Evolutionary conservation across 2,888 invertebrate genomes (phyloP).

Genomic region (Byasa hedistus): DNA sequence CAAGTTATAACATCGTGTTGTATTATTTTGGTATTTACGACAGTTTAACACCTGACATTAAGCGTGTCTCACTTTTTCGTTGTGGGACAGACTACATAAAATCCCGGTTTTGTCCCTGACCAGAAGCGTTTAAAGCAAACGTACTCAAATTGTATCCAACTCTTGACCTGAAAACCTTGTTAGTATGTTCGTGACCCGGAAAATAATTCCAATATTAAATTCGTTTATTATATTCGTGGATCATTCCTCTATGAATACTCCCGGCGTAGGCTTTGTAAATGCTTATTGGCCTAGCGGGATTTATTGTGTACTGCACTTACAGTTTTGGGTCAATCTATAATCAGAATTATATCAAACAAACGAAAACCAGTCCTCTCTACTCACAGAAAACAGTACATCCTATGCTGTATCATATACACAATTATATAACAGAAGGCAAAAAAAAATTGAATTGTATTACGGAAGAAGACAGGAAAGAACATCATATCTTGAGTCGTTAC

Average conservation of each 20-base stretch:
- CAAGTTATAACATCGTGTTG: neutral
- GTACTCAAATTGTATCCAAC: conserved; percentile 33
- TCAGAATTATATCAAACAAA: neutral
- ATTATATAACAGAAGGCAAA: neutral
- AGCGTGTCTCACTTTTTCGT: neutral
- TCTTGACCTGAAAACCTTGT: conserved; percentile 62
- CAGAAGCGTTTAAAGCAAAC: conserved; percentile 23
- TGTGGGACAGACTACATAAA: conserved; percentile 7
- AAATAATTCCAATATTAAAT: conserved; percentile 27
- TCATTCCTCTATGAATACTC: conserved; percentile 1
- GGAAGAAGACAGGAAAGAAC: neutral
- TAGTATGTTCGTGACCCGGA: conserved; percentile 33
- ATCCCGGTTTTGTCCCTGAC: conserved; percentile 22
- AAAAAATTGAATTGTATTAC: neutral
- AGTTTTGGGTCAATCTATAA: neutral
- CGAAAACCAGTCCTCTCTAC: neutral
- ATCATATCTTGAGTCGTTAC: too few species aligned
- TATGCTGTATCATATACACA: neutral
- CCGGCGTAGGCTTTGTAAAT: neutral
- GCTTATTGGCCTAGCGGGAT: conserved; percentile 1
- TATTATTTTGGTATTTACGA: conserved; percentile 1
- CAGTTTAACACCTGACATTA: neutral
- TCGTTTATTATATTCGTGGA: conserved; percentile 21
- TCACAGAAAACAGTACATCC: neutral
- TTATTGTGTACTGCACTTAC: conserved; percentile 5